Conservation (phyloP, 2,113 vertebrate genomes). For the Chionodraco myersi region DNA sequence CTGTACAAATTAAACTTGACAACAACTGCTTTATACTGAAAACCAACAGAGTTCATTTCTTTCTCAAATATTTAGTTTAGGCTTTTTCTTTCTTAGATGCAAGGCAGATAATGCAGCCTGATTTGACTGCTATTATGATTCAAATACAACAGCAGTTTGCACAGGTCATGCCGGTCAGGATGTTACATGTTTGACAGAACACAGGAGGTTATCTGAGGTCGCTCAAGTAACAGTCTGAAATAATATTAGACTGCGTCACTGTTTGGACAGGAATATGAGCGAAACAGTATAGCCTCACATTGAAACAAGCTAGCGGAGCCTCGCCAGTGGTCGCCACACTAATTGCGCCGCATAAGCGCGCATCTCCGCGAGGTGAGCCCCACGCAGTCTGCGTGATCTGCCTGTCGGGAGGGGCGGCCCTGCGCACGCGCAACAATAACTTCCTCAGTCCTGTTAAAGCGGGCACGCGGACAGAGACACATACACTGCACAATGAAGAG, state of each 20-base stretch:
- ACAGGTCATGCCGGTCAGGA: neutral
- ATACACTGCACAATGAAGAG: neutral
- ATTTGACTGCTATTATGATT: neutral
- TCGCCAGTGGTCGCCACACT: too few species aligned
- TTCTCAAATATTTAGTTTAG: too few species aligned
- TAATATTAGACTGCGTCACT: neutral
- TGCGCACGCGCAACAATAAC: too few species aligned
- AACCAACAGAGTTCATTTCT: too few species aligned
- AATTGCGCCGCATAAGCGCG: too few species aligned
- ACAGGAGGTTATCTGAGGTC: neutral
- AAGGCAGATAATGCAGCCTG: neutral
- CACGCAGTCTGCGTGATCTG: too few species aligned
- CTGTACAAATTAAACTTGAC: neutral
- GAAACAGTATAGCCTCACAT: neutral
- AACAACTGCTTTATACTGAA: neutral
- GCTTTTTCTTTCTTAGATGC: neutral
- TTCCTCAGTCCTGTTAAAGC: neutral
- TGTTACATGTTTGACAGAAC: conserved; percentile 16
- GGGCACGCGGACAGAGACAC: neutral
- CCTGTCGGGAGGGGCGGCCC: too few species aligned
- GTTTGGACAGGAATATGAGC: conserved; percentile 2
- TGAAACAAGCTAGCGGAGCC: too few species aligned
- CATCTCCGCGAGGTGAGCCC: too few species aligned
- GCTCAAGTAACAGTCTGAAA: conserved; percentile 5
- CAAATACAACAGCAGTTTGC: neutral